Base-by-base conservation (phyloP, 2,113 vertebrate species). In the Abramis brama region DNA sequence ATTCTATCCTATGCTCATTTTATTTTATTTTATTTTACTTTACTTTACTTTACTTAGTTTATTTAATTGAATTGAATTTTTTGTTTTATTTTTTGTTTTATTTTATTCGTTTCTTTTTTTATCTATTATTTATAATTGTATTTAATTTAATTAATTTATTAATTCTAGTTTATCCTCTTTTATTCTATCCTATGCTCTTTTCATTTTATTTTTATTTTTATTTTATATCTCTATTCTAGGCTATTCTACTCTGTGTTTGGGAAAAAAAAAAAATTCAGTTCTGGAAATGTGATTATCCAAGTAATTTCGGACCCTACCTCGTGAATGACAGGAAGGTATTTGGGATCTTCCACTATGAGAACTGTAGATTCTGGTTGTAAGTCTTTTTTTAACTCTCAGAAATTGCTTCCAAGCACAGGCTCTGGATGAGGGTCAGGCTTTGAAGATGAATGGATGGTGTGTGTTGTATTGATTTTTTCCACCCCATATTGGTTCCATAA, bases 401-500 rank as follows among this genome's bases (percentile, higher is more conserved):
- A 82, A 88, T 88, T 60, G 83, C 78, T 79, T 78, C 36, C 60
- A 76, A 80, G 84, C 71, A 71, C 75, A 79, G 19, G 60, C 75
- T 84, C 36, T 76, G 71, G 60, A 83, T 86, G 70, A 85, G 33
- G 75, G 17, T 64, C 33, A 33, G 11, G 15, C n/a, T 57, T 55
- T 57, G 74, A 59, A 86, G 73, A 88, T 82, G 79, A 88, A 88
- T 89, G 78, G 78, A 79, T 73, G 36, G 43, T 78, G 78, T 78
- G 78, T 66, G 45, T 13, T 13, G 79, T 87, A 90, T 90, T 79
- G 89, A 87, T 88, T 79, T 83, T 23, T 7, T 30, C 39, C 47
- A 50, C 47, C 47, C 3, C 50, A 52, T 33, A 43, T 25, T 83
- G 78, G 47, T 30, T 79, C 74, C 25, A 52, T 87, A 80, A 86